These are phyloP conservation scores for Brachionichthys hirsutus DNA, from an alignment of 2,113 vertebrate genomes.

Conservation along the genomic window DNA sequence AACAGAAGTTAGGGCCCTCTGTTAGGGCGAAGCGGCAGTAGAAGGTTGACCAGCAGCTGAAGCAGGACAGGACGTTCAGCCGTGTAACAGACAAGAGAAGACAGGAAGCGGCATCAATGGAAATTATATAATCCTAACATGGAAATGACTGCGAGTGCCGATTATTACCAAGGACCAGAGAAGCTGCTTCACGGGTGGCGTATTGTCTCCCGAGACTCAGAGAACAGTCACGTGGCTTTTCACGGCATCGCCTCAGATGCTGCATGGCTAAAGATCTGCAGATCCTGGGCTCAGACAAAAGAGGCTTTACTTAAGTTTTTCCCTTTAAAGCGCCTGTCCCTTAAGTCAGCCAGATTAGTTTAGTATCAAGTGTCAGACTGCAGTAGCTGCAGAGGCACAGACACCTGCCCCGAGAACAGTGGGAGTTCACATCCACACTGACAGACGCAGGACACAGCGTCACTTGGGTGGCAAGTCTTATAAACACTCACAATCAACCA, in stretches of 20 bases:
- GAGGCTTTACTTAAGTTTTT: conserved; percentile 63
- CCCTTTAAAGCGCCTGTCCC: conserved; percentile 63
- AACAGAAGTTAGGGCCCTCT: conserved; percentile 57
- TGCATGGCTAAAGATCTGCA: conserved; percentile 35
- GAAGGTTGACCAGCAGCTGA: conserved; percentile 7
- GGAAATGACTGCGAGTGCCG: neutral
- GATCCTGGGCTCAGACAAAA: conserved; percentile 71
- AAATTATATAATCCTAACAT: neutral
- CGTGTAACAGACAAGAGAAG: no score
- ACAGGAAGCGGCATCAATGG: no score
- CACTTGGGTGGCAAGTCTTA: conserved; percentile 39
- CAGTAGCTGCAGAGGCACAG: conserved; percentile 45
- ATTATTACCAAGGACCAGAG: neutral
- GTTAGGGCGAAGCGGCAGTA: conserved; percentile 5
- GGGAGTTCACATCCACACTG: conserved; percentile 36
- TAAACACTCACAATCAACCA: conserved; percentile 21
- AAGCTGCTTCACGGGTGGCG: neutral
- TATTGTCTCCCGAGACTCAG: neutral
- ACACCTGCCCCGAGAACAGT: conserved; percentile 62
- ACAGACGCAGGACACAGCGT: conserved; percentile 44
- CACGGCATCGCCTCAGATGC: conserved; percentile 16
- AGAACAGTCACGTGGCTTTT: conserved; percentile 5
- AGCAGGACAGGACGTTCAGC: neutral
- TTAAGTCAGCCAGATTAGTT: conserved; percentile 72
- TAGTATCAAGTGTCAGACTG: conserved; percentile 72